A percentile compares a stretch with the other conserved stretches of the same genome.
phyloP scores from a whole-genome alignment of 1,140 invertebrate species.

The Heliothis virescens region DNA sequence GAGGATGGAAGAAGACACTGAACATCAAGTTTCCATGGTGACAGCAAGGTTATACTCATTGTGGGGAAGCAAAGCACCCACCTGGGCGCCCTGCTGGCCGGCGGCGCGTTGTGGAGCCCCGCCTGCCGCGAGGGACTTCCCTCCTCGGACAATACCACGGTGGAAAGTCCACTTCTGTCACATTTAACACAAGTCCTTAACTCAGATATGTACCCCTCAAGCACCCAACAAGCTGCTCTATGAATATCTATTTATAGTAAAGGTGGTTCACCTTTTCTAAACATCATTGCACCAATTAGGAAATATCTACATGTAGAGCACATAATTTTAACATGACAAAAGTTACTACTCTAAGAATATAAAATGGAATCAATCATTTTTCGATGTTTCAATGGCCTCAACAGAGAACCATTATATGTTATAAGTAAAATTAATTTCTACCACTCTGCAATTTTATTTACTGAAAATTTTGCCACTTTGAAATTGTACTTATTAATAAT shows the following conservation, averaged over 20 bases:
- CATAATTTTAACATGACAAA: constrained; percentile 47
- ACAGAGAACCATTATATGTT: neutral
- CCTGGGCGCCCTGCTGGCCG: constrained; percentile 72
- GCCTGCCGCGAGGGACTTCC: constrained; percentile 86
- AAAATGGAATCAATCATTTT: neutral
- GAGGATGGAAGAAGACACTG: constrained; percentile 70
- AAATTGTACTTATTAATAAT: constrained; percentile 36
- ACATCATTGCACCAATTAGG: constrained; percentile 11
- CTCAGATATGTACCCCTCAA: constrained; percentile 49
- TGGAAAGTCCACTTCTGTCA: constrained; percentile 92
- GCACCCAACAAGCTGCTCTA: constrained; percentile 25
- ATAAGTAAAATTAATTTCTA: constrained; percentile 7
- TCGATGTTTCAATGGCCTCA: neutral
- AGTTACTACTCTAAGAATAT: constrained; percentile 33
- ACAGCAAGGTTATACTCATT: constrained; percentile 58
- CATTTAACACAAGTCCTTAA: constrained; percentile 72
- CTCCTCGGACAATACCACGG: constrained; percentile 91
- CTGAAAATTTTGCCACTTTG: constrained; percentile 52
- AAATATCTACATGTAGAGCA: constrained; percentile 58
- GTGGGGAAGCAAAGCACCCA: constrained; percentile 72
- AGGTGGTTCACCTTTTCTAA: constrained; percentile 2
- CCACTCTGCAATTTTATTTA: constrained; percentile 84
- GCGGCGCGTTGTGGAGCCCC: constrained; percentile 68
- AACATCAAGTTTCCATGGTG: constrained; percentile 67
- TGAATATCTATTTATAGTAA: constrained; percentile 11